Evolutionary conservation across 2,888 invertebrate genomes (phyloP).

Genomic region (Andrena praecox): DNA sequence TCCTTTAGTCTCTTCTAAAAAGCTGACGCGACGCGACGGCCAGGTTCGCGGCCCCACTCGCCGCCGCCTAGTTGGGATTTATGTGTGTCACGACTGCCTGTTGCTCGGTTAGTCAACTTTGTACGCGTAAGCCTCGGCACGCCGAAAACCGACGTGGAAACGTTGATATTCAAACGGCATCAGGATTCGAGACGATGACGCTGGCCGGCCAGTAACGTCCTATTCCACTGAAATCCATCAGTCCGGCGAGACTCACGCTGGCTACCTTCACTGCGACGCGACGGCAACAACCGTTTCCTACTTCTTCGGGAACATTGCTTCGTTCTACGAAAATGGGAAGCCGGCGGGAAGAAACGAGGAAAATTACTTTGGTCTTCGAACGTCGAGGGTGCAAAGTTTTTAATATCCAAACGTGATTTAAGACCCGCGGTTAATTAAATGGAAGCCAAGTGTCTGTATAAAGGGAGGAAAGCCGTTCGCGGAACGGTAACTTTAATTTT

Average conservation of each 20-base stretch:
- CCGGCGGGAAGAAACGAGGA: not conserved
- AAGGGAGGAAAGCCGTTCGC: conserved; percentile 44
- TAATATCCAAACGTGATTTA: conserved; percentile 79
- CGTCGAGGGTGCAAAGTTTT: conserved; percentile 71
- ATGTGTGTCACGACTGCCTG: conserved; percentile 81
- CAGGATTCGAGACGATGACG: not conserved
- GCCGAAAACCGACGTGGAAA: conserved; percentile 47
- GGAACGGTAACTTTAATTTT: conserved; percentile 48
- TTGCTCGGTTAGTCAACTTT: conserved; percentile 75
- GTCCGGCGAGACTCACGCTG: not conserved
- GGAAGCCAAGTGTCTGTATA: conserved; percentile 70
- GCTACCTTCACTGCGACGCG: not conserved
- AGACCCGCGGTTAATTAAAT: conserved; percentile 78
- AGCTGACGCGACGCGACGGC: conserved; percentile 66
- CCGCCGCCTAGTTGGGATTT: conserved; percentile 71
- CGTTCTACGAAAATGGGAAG: conserved; percentile 25
- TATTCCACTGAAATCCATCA: not conserved
- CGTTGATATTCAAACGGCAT: not conserved
- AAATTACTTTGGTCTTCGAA: conserved; percentile 52
- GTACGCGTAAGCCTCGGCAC: conserved; percentile 60
- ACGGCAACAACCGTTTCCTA: not conserved
- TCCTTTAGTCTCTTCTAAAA: conserved; percentile 46
- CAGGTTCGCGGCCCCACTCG: conserved; percentile 73
- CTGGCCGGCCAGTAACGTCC: conserved; percentile 1
- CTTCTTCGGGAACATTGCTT: conserved; percentile 9